phyloP scores from a whole-genome alignment of 2,888 invertebrate genomes.

The Standfussiana lucernea region DNA sequence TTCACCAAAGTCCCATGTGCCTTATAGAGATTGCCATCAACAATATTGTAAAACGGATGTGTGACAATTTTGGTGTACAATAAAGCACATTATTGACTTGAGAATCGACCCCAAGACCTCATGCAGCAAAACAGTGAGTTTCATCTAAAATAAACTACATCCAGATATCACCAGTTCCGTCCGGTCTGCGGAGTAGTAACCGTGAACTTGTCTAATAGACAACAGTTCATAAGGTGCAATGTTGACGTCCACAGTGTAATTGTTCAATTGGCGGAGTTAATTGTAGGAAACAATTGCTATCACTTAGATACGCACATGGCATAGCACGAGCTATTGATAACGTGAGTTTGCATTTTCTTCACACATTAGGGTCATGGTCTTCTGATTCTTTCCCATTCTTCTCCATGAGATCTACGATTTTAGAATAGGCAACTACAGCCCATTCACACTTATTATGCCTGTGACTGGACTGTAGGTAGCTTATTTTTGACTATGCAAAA shows the following conservation, averaged over 20 bases:
- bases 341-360: constrained; percentile 16
- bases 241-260: constrained; percentile 59
- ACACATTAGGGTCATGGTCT: not conserved
- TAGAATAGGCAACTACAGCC: too few relatives aligned
- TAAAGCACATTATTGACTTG: not conserved
- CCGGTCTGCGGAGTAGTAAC: constrained; percentile 25
- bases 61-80: not conserved
- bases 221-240: constrained; percentile 38
- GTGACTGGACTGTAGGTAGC: too few relatives aligned
- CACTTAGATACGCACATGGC: constrained; percentile 44
- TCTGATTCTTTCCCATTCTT: too few relatives aligned
- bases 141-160: not conserved
- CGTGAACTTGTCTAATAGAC: constrained; percentile 57
- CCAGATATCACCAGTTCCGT: constrained; percentile 7
- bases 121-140: not conserved
- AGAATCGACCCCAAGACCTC: not conserved
- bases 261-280: constrained; percentile 56
- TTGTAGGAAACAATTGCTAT: constrained; percentile 60
- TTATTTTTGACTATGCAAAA: too few relatives aligned
- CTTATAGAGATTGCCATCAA: not conserved
- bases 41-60: not conserved
- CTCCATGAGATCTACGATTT: too few relatives aligned
- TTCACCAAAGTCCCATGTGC: not conserved
- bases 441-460: too few relatives aligned
- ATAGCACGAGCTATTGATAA: constrained; percentile 24